phyloP scores from a whole-genome alignment of 1,140 invertebrate genomes.

The Halictus rubicundus region DNA sequence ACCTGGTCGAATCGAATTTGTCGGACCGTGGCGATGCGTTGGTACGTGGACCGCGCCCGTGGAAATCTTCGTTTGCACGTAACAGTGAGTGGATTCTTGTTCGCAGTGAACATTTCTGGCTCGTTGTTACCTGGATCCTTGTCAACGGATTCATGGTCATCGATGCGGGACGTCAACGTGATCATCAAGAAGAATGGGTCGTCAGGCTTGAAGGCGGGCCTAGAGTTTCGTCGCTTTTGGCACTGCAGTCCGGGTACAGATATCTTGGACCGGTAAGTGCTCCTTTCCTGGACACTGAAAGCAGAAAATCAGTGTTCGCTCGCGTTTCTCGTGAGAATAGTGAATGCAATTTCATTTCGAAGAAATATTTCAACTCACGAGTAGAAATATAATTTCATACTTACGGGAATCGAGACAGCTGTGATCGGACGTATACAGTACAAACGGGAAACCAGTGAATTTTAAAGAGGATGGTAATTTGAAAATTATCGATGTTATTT shows the following conservation, averaged over 20 bases:
- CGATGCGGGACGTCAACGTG: neutral
- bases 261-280: constrained; percentile 79
- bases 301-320: neutral
- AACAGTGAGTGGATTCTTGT: constrained; percentile 12
- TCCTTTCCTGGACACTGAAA: neutral
- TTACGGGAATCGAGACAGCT: too few species aligned
- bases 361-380: too few species aligned
- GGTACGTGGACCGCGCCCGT: constrained; percentile 25
- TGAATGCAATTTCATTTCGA: too few species aligned
- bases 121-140: neutral
- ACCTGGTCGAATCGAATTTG: neutral
- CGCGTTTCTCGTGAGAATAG: neutral
- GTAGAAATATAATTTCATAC: too few species aligned
- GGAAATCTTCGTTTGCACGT: neutral
- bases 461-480: too few species aligned
- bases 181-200: constrained; percentile 82
- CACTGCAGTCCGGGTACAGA: constrained; percentile 78
- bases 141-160: neutral
- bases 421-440: too few species aligned
- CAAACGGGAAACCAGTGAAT: too few species aligned
- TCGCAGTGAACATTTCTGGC: neutral
- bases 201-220: constrained; percentile 80
- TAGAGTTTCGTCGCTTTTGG: constrained; percentile 77
- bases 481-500: too few species aligned
- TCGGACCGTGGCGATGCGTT: neutral